phyloP scores from a whole-genome alignment of 2,888 invertebrate species.

The Liodrosophila aerea region DNA sequence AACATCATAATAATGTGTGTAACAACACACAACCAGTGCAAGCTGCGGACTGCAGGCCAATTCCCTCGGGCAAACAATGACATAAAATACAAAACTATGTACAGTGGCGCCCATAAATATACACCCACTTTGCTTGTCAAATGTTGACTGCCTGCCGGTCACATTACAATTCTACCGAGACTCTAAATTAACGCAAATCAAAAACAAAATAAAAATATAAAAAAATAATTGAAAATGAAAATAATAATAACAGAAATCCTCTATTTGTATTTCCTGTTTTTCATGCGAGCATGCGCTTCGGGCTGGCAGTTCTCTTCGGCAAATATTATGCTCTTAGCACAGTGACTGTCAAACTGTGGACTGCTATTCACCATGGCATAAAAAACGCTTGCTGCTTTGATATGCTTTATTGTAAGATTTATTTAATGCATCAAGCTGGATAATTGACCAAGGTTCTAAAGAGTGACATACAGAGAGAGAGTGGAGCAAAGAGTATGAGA shows the following conservation, averaged over 20 bases:
- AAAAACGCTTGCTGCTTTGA: conserved; percentile 46
- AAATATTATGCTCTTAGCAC: conserved; percentile 8
- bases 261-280: conserved; percentile 6
- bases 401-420: conserved; percentile 22
- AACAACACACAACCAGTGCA: conserved; percentile 43
- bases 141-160: conserved; percentile 38
- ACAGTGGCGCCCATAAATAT: conserved; percentile 10
- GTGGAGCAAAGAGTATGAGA: conserved; percentile 7
- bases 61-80: conserved; percentile 35
- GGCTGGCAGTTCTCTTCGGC: conserved; percentile 17
- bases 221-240: not conserved
- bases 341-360: conserved; percentile 46
- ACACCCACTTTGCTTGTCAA: conserved; percentile 1
- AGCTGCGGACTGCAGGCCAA: conserved; percentile 33
- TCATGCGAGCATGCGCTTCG: conserved; percentile 46
- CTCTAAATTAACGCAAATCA: conserved; percentile 14
- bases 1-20: conserved; percentile 68
- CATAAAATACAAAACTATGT: conserved; percentile 47
- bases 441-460: conserved; percentile 6
- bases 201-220: conserved; percentile 1
- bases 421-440: conserved; percentile 43
- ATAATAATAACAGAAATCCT: conserved; percentile 8
- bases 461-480: too few species aligned
- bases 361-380: conserved; percentile 44
- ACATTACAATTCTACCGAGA: conserved; percentile 60